Base-by-base conservation (phyloP, 1,140 invertebrate species). In the Cydia fagiglandana region DNA sequence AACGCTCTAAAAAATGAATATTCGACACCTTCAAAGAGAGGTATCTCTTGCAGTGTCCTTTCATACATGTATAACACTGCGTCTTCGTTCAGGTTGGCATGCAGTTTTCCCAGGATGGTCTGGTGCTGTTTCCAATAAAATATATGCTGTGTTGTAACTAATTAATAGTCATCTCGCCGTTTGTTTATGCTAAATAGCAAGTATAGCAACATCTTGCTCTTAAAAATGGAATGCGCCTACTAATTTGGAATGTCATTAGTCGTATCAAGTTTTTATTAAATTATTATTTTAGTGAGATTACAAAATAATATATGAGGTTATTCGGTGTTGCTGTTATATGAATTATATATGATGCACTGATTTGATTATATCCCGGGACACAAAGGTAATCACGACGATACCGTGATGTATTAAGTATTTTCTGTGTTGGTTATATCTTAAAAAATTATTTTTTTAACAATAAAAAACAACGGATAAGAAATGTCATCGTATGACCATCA, bases 1-100 rank as follows among this genome's bases (percentile, higher is more conserved):
- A 93, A 89, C 56, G 92, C 88, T 81, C 93, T 86, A 74, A 93
- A 93, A 84, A 93, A 93, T 2, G 92, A 91, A 79, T 88, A 88
- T 38, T 93, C 93, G 0, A 93, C 88, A 45, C 89, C 84, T 79
- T 93, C 92, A 76, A 93, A 93, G 73, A 93, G 76, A 28, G 93
- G 92, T 81, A 93, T 92, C 79, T 93, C 91, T 64, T 87, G 78
- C 64, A 93, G 79, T 5, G 92, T 93, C 76, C 88, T 88, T 79
- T 93, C 93, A 74, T 93, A 93, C 89, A 93, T 90, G 76, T 88
- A 90, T 38, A 93, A 81, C 17, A 93, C 91, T 13, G 88, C 88
- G 75, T 93, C 93, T 87, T 93, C 92, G 76, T 92, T 91, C 77
- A 93, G 80, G 81, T 91, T 91, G 64, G 91, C 87, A 82, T 93